Conservation (phyloP, 2,113 vertebrate species). For the Lathamus discolor region DNA sequence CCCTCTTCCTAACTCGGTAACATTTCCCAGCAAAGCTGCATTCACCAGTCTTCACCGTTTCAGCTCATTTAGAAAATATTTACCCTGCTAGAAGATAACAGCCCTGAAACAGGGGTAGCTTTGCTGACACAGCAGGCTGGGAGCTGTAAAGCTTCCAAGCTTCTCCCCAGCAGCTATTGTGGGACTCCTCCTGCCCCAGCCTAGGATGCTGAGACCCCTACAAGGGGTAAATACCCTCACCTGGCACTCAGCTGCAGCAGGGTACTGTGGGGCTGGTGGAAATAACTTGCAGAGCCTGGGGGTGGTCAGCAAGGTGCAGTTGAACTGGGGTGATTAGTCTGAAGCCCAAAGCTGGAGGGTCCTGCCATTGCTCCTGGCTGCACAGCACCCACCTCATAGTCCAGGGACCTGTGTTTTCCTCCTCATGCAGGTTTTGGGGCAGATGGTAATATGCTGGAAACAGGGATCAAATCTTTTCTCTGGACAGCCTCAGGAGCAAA, state of each 20-base stretch:
- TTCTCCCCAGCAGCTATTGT: not conserved
- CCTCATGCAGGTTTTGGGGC: not conserved
- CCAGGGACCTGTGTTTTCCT: not conserved
- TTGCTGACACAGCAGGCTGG: not conserved
- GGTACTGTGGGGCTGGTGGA: not conserved
- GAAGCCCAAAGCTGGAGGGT: not conserved
- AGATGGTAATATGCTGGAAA: not conserved
- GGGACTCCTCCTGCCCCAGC: not conserved
- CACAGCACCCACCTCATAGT: accelerated
- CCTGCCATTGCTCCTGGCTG: not conserved
- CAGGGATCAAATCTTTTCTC: not conserved
- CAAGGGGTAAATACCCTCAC: not conserved
- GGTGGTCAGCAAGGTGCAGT: not conserved
- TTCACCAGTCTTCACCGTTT: not conserved
- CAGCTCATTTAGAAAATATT: constrained; percentile 5
- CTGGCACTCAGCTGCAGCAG: accelerated
- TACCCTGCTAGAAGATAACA: not conserved
- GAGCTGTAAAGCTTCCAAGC: not conserved
- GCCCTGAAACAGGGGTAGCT: not conserved
- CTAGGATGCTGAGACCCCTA: not conserved
- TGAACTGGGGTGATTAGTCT: no score
- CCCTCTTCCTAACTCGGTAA: not conserved
- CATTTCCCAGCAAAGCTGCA: not conserved
- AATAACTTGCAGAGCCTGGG: not conserved
- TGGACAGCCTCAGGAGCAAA: not conserved